Conservation (phyloP, 2,113 vertebrate species). For the Sturnus vulgaris region DNA sequence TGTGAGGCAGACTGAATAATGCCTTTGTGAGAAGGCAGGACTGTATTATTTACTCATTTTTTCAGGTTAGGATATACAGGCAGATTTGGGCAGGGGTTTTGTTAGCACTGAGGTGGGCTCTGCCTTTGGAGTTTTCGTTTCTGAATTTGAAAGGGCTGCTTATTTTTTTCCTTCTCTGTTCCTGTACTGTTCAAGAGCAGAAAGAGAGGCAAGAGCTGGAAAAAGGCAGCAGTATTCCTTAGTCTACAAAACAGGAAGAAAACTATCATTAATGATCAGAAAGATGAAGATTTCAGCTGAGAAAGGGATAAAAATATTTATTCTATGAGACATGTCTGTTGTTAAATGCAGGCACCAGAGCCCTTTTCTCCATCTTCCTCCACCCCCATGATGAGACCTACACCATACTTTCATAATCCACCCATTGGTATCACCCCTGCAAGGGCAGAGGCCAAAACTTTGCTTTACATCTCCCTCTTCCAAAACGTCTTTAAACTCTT, state of each 20-base stretch:
- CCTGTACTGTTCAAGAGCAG: not conserved
- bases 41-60: not conserved
- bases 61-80: not conserved
- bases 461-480: not conserved
- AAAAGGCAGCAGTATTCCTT: not conserved
- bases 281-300: not conserved
- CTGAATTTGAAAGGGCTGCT: not conserved
- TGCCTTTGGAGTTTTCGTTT: not conserved
- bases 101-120: fast-evolving
- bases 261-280: not conserved
- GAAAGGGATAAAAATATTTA: not conserved
- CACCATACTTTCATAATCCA: not conserved
- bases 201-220: not conserved
- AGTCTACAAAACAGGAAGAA: not conserved
- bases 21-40: not conserved
- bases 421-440: not conserved
- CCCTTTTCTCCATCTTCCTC: not conserved
- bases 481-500: not conserved
- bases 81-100: not conserved
- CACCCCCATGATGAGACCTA: fast-evolving
- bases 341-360: not conserved
- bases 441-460: not conserved
- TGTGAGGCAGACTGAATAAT: not conserved
- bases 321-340: not conserved
- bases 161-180: not conserved